Conservation (phyloP, 1,140 invertebrate genomes). For the Condylostylus longicornis region DNA sequence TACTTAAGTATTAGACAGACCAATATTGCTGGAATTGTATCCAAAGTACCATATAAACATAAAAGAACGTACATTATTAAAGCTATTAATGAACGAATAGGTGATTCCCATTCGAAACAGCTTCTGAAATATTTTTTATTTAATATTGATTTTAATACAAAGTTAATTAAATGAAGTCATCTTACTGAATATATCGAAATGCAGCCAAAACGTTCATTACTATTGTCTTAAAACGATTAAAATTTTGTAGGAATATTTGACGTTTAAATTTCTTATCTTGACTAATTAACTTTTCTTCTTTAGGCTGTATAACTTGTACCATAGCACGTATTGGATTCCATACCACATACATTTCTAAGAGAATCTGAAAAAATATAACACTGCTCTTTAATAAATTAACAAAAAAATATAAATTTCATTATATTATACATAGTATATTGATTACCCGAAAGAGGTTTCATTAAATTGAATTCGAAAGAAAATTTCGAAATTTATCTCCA, state of each 20-base stretch:
- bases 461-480: no score
- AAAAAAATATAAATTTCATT: no score
- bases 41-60: conserved; percentile 41
- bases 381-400: no score
- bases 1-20: conserved; percentile 65
- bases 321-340: conserved; percentile 82
- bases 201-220: conserved; percentile 78
- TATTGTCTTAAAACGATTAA: conserved; percentile 80
- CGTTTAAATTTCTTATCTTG: conserved; percentile 91
- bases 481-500: no score
- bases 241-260: conserved; percentile 84
- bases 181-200: conserved; percentile 83
- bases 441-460: no score
- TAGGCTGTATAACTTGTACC: conserved; percentile 84
- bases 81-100: conserved; percentile 70
- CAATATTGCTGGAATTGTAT: conserved; percentile 65
- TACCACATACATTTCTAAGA: conserved; percentile 79
- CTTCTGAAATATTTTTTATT: conserved; percentile 43
- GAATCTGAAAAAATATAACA: conserved; percentile 16
- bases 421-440: no score
- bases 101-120: conserved; percentile 95
- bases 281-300: conserved; percentile 89
- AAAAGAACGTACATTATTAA: conserved; percentile 61
- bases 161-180: background rate
- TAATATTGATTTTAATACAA: background rate